Conservation (phyloP, 2,797 vertebrate genomes). For the Gallinago nigripennis region DNA sequence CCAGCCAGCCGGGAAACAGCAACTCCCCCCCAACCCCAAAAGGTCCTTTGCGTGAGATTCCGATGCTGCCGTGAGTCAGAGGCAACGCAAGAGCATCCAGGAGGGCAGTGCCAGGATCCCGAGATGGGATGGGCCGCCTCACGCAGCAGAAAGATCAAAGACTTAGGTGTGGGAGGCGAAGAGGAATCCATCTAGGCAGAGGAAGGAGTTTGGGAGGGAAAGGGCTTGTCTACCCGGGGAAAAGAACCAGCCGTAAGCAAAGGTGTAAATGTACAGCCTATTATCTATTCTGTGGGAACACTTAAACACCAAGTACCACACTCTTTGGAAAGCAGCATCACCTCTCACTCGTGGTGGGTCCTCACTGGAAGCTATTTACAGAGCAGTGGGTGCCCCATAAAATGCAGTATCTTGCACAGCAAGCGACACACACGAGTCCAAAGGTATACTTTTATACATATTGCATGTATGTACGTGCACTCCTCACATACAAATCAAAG, state of each 20-base stretch:
- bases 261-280: not conserved
- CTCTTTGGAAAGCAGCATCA: not conserved
- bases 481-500: not conserved
- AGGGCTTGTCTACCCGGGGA: constrained; percentile 11
- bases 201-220: constrained; percentile 25
- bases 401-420: not conserved
- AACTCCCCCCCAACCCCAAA: not conserved
- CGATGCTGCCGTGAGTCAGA: constrained; percentile 35
- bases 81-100: constrained; percentile 2
- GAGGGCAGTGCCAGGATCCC: constrained; percentile 28
- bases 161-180: constrained; percentile 48
- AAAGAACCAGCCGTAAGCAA: not conserved
- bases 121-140: constrained; percentile 23
- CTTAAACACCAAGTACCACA: not conserved
- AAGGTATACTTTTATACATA: not conserved
- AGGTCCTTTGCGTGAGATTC: not conserved
- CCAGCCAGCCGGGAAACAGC: not conserved
- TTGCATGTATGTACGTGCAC: not conserved
- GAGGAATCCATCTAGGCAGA: not conserved
- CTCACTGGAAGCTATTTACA: not conserved
- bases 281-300: constrained; percentile 40
- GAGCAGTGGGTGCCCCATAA: not conserved
- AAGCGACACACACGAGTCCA: not conserved
- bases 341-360: not conserved
- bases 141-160: constrained; percentile 62